phyloP scores from a whole-genome alignment of 1,140 invertebrate species.

The Drosophila setifemur region DNA sequence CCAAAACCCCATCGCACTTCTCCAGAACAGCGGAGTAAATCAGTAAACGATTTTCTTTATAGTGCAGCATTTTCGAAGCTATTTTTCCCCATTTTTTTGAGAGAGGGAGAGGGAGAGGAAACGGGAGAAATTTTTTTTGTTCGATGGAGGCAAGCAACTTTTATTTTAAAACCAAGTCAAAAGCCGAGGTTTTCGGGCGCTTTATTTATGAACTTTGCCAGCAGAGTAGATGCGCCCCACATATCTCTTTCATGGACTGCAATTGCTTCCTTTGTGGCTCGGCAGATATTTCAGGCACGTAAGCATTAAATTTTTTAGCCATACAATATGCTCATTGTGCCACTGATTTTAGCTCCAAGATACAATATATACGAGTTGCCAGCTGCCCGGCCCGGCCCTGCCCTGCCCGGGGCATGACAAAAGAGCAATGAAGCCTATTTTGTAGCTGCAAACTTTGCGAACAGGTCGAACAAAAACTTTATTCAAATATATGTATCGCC shows the following conservation, averaged over 20 bases:
- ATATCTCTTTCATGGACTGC: slow-evolving; percentile 38
- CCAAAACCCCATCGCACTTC: not conserved
- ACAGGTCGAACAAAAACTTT: slow-evolving; percentile 50
- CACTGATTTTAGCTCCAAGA: slow-evolving; percentile 64
- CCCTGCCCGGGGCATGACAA: slow-evolving; percentile 66
- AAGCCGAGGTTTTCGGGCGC: slow-evolving; percentile 46
- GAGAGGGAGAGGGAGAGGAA: too few relatives aligned
- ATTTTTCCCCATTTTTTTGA: slow-evolving; percentile 28
- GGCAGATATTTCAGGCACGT: slow-evolving; percentile 60
- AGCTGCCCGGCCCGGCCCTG: too few relatives aligned
- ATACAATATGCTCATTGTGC: slow-evolving; percentile 60
- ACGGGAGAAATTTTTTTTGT: slow-evolving; percentile 19
- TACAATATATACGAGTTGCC: slow-evolving; percentile 46
- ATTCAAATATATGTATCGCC: slow-evolving; percentile 45
- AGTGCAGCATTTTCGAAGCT: slow-evolving; percentile 41
- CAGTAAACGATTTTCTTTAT: slow-evolving; percentile 64
- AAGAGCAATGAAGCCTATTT: slow-evolving; percentile 68
- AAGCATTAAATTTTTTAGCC: slow-evolving; percentile 61
- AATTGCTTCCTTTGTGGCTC: slow-evolving; percentile 34
- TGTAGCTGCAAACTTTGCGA: slow-evolving; percentile 45
- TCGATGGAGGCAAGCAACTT: slow-evolving; percentile 34
- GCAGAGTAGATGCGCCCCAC: slow-evolving; percentile 41
- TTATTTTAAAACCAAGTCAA: slow-evolving; percentile 57
- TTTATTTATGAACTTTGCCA: slow-evolving; percentile 64
- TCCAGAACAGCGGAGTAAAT: slow-evolving; percentile 45